Base-by-base conservation (phyloP, 2,113 vertebrate species). In the Hassar affinis region DNA sequence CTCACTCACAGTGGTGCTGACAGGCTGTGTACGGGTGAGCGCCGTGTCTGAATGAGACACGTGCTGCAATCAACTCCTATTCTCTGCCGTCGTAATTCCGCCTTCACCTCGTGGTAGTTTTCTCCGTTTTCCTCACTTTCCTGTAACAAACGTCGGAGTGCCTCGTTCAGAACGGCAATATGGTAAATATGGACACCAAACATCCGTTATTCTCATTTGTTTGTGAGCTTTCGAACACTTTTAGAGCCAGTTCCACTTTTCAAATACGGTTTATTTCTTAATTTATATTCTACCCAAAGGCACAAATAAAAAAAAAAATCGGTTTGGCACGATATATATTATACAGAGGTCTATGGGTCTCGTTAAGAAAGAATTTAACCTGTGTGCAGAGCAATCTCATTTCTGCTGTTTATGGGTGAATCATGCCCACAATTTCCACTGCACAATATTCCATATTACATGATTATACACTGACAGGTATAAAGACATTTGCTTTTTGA, bases 31-130 rank as follows among this genome's bases (percentile, higher is more conserved):
- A 74, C 8, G 27, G 54, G 72, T 79, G 27, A 72, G n/a, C 42
- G 11, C 45, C 62, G 68, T 27, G 49, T 57, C 56, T 87, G 85
- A 79, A 85, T 74, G 84, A 88, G 51, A 68, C 87, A 85, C 77
- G 72, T 78, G 51, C 72, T 61, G 59, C 68, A 87, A 89, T 90
- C 80, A 90, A 77, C 85, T 77, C 71, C 62, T 82, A 61, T 86
- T 89, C 52, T 81, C 2, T 56, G 27, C 22, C 49, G 54, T 10
- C 6, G 33, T 64, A 54, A 38, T 59, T n/a, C 25, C 49, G 8
- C n/a, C 49, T n/a, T 62, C 59, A 25, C 11, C 57, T 76, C 61
- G 33, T 78, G 69, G 71, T 80, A 22, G 35, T 59, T 47, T 9
- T 1, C 3, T 25, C 11, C 75, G 8, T 82, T 78, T n/a, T 30